These are phyloP conservation scores for Microtus montanus DNA, from an alignment of 2,113 vertebrate genomes.

Conservation along the genomic window DNA sequence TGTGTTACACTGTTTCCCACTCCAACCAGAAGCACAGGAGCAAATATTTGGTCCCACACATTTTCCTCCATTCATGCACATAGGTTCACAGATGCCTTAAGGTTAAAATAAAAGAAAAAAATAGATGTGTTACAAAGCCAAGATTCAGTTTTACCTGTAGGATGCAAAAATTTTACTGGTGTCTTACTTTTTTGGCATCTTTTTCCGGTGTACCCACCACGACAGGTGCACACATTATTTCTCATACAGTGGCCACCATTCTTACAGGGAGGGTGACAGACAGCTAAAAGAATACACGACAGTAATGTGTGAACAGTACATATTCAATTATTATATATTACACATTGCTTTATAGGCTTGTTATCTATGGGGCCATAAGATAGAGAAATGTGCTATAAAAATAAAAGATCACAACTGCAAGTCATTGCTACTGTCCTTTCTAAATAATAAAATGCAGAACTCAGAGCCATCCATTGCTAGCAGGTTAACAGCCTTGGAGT, in stretches of 20 bases:
- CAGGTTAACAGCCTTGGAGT: neutral
- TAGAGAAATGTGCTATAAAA: slow-evolving; percentile 56
- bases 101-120: neutral
- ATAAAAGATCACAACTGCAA: slow-evolving; percentile 49
- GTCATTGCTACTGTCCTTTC: slow-evolving; percentile 42
- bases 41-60: slow-evolving; percentile 92
- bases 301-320: slow-evolving; percentile 1
- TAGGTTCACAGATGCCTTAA: slow-evolving; percentile 93
- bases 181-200: slow-evolving; percentile 94
- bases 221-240: slow-evolving; percentile 92
- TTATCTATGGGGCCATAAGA: slow-evolving; percentile 40
- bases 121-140: neutral
- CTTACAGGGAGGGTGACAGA: slow-evolving; percentile 94
- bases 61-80: slow-evolving; percentile 93
- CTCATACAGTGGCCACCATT: slow-evolving; percentile 94
- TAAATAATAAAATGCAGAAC: slow-evolving; percentile 39
- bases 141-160: neutral
- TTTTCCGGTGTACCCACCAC: slow-evolving; percentile 90
- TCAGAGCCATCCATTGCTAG: neutral
- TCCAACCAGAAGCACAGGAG: slow-evolving; percentile 95
- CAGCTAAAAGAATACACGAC: slow-evolving; percentile 84
- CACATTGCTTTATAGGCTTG: neutral
- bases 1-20: slow-evolving; percentile 88
- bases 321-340: neutral
- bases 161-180: neutral